Base-by-base conservation (phyloP, 2,797 vertebrate genomes). In the Amblyraja radiata region DNA sequence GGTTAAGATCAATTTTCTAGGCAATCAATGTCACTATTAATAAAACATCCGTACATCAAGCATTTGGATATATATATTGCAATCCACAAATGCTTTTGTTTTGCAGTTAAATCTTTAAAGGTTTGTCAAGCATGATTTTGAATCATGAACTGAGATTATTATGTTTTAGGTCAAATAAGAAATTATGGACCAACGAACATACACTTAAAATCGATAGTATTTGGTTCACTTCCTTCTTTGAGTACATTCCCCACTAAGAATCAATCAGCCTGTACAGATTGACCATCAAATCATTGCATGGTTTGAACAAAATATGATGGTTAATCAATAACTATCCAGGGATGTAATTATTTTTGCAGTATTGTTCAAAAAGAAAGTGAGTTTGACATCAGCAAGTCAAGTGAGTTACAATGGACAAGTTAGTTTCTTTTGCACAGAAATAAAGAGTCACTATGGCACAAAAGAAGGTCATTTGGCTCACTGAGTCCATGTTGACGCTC, bases 321-420 rank as follows among this genome's bases (percentile, higher is more conserved):
- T 68, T 90, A 90, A 71, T 90, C n/a, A 90, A 90, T 90, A 71
- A 71, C 65, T 32, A 90, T 23, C 71, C 32, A 71, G 9, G 16
- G 18, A 39, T 21, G 5, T 71, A 36, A 90, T 39, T 23, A 68
- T 36, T 90, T 84, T 65, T 90, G 32, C 16, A 81, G 13, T 14
- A 36, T 73, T 91, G 65, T 25, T 91, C 32, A 91, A 54, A 91
- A 23, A 46, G 71, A 25, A 73, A 58, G 21, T 74, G 46, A 23
- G 2, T 91, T 74, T 54, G 46, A 54, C 46, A 91, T 14, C 68
- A 28, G 71, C 73, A 23, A 9, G 9, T 39, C 21, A 25, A 54
- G 23, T 54, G 36, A 36, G 32, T 39, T 73, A 46, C 21, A 63
- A 90, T 90, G 36, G 65, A 39, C 23, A 46, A 39, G 65, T 90